phyloP scores from a whole-genome alignment of 2,888 invertebrate species.

The Pristionchus entomophagus region DNA sequence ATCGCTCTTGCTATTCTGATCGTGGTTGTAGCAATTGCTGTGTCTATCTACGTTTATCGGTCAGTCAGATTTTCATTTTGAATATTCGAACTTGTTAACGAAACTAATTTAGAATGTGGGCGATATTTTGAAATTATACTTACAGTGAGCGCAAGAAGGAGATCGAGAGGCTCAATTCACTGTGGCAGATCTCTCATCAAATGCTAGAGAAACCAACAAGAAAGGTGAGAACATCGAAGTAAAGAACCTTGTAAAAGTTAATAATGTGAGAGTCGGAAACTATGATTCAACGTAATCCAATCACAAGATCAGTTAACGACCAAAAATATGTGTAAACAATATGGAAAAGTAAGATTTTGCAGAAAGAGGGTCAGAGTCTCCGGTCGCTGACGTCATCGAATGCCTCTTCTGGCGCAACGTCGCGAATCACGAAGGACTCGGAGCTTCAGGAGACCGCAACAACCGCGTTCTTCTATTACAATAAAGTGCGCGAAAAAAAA shows the following conservation, averaged over 20 bases:
- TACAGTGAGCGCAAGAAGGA: slow-evolving; percentile 43
- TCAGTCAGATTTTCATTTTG: background rate
- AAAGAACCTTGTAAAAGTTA: no score
- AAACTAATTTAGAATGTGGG: background rate
- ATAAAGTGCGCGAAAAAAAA: slow-evolving; percentile 40
- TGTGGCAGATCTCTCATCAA: slow-evolving; percentile 39
- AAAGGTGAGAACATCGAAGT: slow-evolving; percentile 7
- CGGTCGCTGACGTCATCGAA: slow-evolving; percentile 30
- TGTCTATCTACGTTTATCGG: slow-evolving; percentile 1
- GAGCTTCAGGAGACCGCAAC: slow-evolving; percentile 35
- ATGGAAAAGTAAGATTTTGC: background rate
- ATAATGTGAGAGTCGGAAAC: no score
- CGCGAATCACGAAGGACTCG: background rate
- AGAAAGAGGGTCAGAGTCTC: slow-evolving; percentile 39
- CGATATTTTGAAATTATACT: no score
- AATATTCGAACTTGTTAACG: background rate
- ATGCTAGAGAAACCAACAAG: slow-evolving; percentile 21
- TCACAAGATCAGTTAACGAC: no score
- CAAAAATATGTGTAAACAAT: background rate
- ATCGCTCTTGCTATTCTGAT: background rate
- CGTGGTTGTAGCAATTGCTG: background rate
- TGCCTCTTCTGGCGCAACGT: slow-evolving; percentile 7
- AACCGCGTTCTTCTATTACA: slow-evolving; percentile 27
- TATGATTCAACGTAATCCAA: no score
- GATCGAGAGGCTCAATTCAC: slow-evolving; percentile 34